Evolutionary conservation across 2,113 vertebrate genomes (phyloP).

Genomic region (Brachypteracias leptosomus): DNA sequence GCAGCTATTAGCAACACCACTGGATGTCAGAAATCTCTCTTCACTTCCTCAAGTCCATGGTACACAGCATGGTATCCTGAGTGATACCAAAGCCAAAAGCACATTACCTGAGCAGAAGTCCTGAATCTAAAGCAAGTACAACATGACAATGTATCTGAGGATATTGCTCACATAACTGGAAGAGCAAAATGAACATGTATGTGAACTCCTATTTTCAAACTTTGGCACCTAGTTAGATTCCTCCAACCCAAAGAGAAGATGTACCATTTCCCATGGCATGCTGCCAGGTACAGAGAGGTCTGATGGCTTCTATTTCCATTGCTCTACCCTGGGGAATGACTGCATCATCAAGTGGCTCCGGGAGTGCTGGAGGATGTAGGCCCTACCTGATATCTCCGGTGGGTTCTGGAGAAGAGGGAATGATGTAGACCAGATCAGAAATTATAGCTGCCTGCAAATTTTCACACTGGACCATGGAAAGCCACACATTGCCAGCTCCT

Average conservation of each 20-base stretch:
- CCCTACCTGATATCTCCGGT: neutral
- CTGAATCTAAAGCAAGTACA: neutral
- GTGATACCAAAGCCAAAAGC: neutral
- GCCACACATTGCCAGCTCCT: neutral
- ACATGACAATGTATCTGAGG: rapidly evolving
- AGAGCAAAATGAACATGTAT: neutral
- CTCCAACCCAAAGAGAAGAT: neutral
- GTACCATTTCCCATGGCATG: neutral
- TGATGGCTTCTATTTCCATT: neutral
- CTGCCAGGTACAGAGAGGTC: neutral
- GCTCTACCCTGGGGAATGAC: neutral
- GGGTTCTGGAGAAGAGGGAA: neutral
- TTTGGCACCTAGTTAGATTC: neutral
- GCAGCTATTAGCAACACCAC: neutral
- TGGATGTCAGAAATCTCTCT: neutral
- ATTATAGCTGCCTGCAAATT: neutral
- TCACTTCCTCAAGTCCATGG: neutral
- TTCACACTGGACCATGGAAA: neutral
- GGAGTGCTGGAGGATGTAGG: neutral
- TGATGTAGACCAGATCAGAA: neutral
- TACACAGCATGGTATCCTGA: neutral
- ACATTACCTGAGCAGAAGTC: neutral
- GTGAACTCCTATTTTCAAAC: neutral
- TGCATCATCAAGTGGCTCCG: neutral
- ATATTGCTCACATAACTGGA: neutral